Conservation (phyloP, 2,113 vertebrate genomes). For the Apodemus sylvaticus region DNA sequence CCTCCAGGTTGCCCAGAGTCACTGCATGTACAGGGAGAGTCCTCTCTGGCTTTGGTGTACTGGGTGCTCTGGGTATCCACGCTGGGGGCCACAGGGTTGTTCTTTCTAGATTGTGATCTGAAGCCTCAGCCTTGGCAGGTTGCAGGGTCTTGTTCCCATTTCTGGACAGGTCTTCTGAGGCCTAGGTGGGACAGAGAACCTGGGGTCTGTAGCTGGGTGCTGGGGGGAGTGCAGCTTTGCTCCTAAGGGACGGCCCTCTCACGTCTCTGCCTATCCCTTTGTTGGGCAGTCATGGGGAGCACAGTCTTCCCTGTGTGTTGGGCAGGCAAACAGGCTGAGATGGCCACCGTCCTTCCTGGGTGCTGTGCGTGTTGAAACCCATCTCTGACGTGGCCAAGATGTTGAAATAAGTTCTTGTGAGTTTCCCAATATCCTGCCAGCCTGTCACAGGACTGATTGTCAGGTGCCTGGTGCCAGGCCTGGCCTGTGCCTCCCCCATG, state of each 20-base stretch:
- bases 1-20: rapidly evolving
- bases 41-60: neutral
- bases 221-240: neutral
- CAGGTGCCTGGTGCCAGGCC: constrained; percentile 31
- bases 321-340: rapidly evolving
- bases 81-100: neutral
- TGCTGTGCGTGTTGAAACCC: neutral
- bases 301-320: neutral
- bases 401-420: constrained; percentile 41
- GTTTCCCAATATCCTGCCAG: constrained; percentile 75
- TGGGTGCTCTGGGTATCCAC: neutral
- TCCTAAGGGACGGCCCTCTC: neutral
- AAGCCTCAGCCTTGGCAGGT: rapidly evolving
- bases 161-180: rapidly evolving
- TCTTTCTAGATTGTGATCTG: no score
- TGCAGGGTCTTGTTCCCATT: rapidly evolving
- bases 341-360: neutral
- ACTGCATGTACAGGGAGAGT: rapidly evolving
- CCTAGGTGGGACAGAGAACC: neutral
- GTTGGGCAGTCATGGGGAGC: neutral
- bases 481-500: neutral
- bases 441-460: constrained; percentile 37
- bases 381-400: neutral
- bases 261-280: rapidly evolving
- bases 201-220: neutral